Conservation (phyloP, 2,797 vertebrate genomes). For the Avahi laniger region DNA sequence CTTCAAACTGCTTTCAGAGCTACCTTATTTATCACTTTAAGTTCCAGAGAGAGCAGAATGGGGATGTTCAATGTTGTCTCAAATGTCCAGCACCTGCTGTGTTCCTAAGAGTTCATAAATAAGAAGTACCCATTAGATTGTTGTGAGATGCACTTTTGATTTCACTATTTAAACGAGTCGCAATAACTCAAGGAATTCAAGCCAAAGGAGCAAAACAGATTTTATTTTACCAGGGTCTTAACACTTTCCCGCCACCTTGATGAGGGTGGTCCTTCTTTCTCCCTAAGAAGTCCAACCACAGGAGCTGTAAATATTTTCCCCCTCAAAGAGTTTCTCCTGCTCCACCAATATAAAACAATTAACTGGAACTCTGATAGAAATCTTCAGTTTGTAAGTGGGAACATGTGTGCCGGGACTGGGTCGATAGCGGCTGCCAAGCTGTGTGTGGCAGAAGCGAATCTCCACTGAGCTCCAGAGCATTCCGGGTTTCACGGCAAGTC, state of each 20-base stretch:
- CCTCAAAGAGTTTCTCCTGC: constrained; percentile 78
- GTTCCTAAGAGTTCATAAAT: constrained; percentile 70
- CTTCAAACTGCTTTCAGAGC: constrained; percentile 64
- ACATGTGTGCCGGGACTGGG: constrained; percentile 77
- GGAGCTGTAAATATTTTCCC: constrained; percentile 61
- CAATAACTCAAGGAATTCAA: constrained; percentile 65
- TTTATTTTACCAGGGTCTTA: constrained; percentile 50
- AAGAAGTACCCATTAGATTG: constrained; percentile 52
- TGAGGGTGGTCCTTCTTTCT: neutral
- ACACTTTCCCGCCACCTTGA: neutral
- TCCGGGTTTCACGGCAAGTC: constrained; percentile 83
- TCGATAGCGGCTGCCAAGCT: constrained; percentile 78
- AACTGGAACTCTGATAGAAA: constrained; percentile 80
- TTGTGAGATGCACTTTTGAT: constrained; percentile 66
- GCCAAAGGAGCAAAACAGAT: constrained; percentile 60
- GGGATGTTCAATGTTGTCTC: constrained; percentile 30
- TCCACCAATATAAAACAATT: constrained; percentile 80
- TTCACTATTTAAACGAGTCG: constrained; percentile 70
- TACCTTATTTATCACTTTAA: constrained; percentile 71
- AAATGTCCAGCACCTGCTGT: constrained; percentile 31
- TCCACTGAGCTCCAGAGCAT: constrained; percentile 81
- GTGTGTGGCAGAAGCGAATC: constrained; percentile 84
- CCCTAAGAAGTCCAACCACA: constrained; percentile 61
- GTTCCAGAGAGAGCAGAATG: constrained; percentile 60
- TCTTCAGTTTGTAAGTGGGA: constrained; percentile 83